Conservation (phyloP, 2,113 vertebrate genomes). For the rat (Rattus norvegicus) region GRCr8 NC_086026.1:34717501-34718000, state of each 20-base stretch:
- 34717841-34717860: neutral
- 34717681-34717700: neutral
- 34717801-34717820: neutral
- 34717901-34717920: neutral
- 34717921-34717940: neutral
- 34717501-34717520: neutral
- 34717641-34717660: slow-evolving; percentile 15
- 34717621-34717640: slow-evolving; percentile 37
- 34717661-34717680: neutral
- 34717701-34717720: slow-evolving; percentile 60
- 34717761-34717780: neutral
- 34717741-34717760: slow-evolving; percentile 27
- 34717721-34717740: slow-evolving; percentile 39
- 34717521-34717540: neutral
- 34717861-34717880: neutral
- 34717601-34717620: neutral
- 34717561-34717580: neutral
- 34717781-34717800: neutral
- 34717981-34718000: neutral
- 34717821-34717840: neutral
- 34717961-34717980: neutral
- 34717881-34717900: neutral
- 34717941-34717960: neutral
- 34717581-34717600: neutral
- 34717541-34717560: neutral